Evolutionary conservation across 2,888 invertebrate species (phyloP), one percentile per base, ranked within the genome.

Genomic region (Tethea ocularis): DNA sequence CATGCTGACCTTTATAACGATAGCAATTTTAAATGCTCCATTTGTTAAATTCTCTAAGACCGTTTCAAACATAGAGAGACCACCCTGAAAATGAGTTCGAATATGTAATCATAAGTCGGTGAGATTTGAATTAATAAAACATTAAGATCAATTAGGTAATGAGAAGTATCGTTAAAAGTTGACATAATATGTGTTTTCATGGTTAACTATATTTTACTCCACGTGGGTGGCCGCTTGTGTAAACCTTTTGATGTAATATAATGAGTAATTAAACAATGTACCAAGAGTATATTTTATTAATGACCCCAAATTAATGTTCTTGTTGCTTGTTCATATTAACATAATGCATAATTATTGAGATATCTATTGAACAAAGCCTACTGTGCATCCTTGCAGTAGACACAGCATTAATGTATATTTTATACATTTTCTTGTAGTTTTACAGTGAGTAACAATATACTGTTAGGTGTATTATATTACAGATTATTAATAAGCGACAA

Each of bases 91-190:
- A 46, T 20, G 2, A 5, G 46, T 46, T 62, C 59, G 57, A 62
- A 58, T 24, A 63, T 61, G 67, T 67, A 29, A 26, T 24, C 60
- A 71, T 69, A 73, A 67, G 75, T 76, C 76, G 72, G 67, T 74
- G 68, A 74, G 71, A 82, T 86, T 85, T 77, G 82, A 84, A 86
- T 88, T 84, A 87, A 87, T 86, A 83, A 83, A 69, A 75, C 85
- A 83, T 86, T 84, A 78, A 69, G 68, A 69, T 81, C 82, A 86
- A 86, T 86, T 85, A 83, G 67, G 77, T 79, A 82, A 84, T 80
- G 74, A 82, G 71, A 66, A 71, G 73, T 73, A 69, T 79, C 75
- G 68, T 77, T 78, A 74, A 75, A 73, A 72, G 70, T 69, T 69
- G 75, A 78, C 68, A 66, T 63, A 62, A 72, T 69, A 67, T 61